phyloP scores from a whole-genome alignment of 1,140 invertebrate genomes.

The Neelides sp. region DNA sequence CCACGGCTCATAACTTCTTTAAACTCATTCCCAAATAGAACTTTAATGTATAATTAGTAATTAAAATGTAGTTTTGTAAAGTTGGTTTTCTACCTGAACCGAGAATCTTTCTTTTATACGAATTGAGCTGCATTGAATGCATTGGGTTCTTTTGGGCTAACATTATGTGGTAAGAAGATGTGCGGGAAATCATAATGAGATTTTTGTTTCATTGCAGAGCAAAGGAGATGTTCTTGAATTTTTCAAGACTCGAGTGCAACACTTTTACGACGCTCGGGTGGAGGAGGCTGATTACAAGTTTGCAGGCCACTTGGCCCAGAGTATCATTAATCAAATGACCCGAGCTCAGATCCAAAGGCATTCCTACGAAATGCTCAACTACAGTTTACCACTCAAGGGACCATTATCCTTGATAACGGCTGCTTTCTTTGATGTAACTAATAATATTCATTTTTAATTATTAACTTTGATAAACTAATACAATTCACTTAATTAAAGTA shows the following conservation, averaged over 20 bases:
- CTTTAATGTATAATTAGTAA: too few relatives aligned
- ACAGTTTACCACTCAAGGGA: constrained; percentile 24
- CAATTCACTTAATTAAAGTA: too few relatives aligned
- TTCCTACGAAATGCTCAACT: constrained; percentile 31
- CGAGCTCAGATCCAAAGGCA: constrained; percentile 30
- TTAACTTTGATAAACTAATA: not conserved
- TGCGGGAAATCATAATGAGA: too few relatives aligned
- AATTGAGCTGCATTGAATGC: too few relatives aligned
- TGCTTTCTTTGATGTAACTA: constrained; percentile 29
- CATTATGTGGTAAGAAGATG: too few relatives aligned
- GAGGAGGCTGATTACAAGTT: constrained; percentile 65
- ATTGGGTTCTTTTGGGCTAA: too few relatives aligned
- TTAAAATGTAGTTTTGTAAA: too few relatives aligned
- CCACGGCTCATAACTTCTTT: too few relatives aligned
- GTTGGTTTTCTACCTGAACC: too few relatives aligned
- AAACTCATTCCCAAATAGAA: too few relatives aligned
- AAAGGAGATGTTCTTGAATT: constrained; percentile 66
- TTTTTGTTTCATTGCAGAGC: constrained; percentile 32
- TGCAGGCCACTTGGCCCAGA: constrained; percentile 30
- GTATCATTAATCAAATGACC: constrained; percentile 31
- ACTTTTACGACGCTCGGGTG: constrained; percentile 70
- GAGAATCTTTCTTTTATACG: too few relatives aligned
- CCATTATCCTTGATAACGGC: constrained; percentile 27
- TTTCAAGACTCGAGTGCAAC: constrained; percentile 68
- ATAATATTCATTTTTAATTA: not conserved